Percentiles rank a stretch among this genome's conserved stretches.
phyloP scores from a whole-genome alignment of 2,888 invertebrate genomes.

The Dusona sp. region DNA sequence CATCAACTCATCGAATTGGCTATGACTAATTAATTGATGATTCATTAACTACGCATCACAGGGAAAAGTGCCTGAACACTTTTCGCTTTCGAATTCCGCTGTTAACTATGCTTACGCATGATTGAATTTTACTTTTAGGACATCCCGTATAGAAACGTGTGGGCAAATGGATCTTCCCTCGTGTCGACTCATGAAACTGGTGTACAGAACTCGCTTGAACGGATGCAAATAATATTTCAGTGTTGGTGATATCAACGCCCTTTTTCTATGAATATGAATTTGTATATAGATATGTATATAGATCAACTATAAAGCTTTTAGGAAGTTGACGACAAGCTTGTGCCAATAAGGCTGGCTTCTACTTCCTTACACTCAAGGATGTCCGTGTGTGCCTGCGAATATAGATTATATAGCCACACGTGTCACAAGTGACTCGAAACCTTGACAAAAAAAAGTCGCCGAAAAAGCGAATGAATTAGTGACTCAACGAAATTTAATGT shows the following conservation, averaged over 20 bases:
- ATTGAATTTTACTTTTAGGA: not conserved
- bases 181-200: slow-evolving; percentile 56
- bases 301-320: slow-evolving; percentile 28
- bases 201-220: slow-evolving; percentile 36
- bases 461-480: not conserved
- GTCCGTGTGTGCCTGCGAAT: slow-evolving; percentile 8
- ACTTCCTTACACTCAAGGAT: not conserved
- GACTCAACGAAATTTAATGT: not conserved
- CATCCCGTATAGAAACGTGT: not conserved
- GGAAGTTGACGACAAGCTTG: slow-evolving; percentile 54
- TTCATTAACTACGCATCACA: not conserved
- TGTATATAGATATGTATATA: not conserved
- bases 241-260: slow-evolving; percentile 11
- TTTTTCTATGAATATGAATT: slow-evolving; percentile 12
- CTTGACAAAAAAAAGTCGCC: not conserved
- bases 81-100: not conserved
- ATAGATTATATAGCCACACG: slow-evolving; percentile 36
- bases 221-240: slow-evolving; percentile 51
- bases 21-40: not conserved
- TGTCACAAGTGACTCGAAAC: slow-evolving; percentile 19
- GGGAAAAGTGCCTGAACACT: not conserved
- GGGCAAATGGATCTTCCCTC: slow-evolving; percentile 26
- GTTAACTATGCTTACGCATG: not conserved
- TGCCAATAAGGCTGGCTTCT: slow-evolving; percentile 42
- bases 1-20: not conserved